A percentile compares a stretch with the other conserved stretches of the same genome.
These are phyloP conservation scores for Drosophila maculinotata DNA, from an alignment of 2,888 invertebrate species.

Conservation along the genomic window DNA sequence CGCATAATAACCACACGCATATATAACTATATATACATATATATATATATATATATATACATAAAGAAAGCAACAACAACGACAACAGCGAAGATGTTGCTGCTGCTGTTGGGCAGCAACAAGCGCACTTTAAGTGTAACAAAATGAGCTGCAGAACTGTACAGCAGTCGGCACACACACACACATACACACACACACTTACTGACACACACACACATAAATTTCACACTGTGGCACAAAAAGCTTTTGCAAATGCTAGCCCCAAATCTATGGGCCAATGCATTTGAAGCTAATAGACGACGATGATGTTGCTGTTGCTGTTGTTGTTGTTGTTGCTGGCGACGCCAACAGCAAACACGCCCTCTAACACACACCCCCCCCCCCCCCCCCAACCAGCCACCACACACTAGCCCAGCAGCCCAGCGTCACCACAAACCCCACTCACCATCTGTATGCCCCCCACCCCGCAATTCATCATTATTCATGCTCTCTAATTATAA, in stretches of 20 bases:
- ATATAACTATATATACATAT: conserved; percentile 6
- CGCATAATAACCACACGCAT: conserved; percentile 74
- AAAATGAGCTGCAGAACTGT: conserved; percentile 75
- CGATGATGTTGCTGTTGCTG: conserved; percentile 1
- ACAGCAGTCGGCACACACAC: conserved; percentile 48
- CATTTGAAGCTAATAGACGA: conserved; percentile 48
- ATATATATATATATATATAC: conserved; percentile 23
- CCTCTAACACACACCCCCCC: not conserved
- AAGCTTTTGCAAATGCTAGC: conserved; percentile 40
- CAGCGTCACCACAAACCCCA: no score
- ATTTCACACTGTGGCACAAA: conserved; percentile 1
- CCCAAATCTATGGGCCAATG: conserved; percentile 43
- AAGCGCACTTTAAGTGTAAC: conserved; percentile 74
- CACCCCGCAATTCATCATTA: no score
- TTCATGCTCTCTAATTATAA: conserved; percentile 59
- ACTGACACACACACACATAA: conserved; percentile 10
- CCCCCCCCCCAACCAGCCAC: not conserved
- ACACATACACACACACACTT: conserved; percentile 18
- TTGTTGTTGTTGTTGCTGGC: not conserved
- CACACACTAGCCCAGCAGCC: no score
- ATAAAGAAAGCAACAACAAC: conserved; percentile 24
- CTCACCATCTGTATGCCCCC: no score
- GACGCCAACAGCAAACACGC: conserved; percentile 4
- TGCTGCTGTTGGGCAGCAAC: conserved; percentile 41
- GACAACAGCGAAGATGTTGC: conserved; percentile 25